Evolutionary conservation across 1,140 invertebrate species (phyloP), one percentile per base, ranked within the genome.

Genomic region (Chironomus tepperi): DNA sequence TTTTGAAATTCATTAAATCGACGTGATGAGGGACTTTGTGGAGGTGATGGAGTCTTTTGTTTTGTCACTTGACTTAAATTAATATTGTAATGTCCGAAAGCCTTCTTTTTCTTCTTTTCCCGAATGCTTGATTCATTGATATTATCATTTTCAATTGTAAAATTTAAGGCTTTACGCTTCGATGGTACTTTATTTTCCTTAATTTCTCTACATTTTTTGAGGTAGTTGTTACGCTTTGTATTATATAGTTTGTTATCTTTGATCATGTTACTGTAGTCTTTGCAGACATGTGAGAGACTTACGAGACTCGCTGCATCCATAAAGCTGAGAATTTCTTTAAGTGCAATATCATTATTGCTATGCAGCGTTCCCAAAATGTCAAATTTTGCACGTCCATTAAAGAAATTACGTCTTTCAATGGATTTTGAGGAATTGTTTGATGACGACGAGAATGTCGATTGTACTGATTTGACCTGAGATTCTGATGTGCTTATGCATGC

Each of bases 401-500:
- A 70, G 24, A 19, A 70, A 70, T 70, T 19, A 21, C 65, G n/a
- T 19, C 6, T 19, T 2, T 70, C 65, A 19, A 15, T 70, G 16
- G 19, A 18, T 19, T 9, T 18, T 18, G 16, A 18, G 8, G 65
- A 70, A 70, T 16, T 21, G 7, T 21, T 8, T 19, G 65, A 18
- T 3, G 65, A 70, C 18, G n/a, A 16, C 65, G 65, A 70, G n/a
- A 57, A 57, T 57, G 47, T n/a, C 18, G 65, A 19, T 70, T 18
- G 65, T 19, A 70, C 2, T 70, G 65, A 70, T 70, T 18, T 34
- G 24, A 34, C 65, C 65, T 70, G 65, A 70, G 65, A 70, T 70
- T 70, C 19, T 2, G n/a, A 19, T 70, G 65, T n/a, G n/a, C n/a
- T n/a, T n/a, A n/a, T n/a, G n/a, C n/a, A 3, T 57, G 12, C 15